Conservation (phyloP, 2,113 vertebrate genomes). For the Henicopernis longicauda region DNA sequence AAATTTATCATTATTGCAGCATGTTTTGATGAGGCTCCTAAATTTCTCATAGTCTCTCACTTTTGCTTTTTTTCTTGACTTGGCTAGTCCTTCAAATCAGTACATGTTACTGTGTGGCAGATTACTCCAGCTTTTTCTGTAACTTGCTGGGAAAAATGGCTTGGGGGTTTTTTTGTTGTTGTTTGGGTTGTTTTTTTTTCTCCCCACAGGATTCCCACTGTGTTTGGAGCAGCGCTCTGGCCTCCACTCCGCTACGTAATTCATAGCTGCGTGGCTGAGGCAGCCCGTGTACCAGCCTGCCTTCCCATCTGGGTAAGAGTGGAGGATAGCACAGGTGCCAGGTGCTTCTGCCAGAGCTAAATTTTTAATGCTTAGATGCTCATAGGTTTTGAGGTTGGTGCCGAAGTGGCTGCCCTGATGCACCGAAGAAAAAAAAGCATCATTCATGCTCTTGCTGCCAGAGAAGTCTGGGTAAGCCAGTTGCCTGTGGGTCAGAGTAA, state of each 20-base stretch:
- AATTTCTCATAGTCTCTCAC: neutral
- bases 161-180: too few relatives aligned
- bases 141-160: neutral
- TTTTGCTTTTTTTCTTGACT: neutral
- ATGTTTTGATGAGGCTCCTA: neutral
- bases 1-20: neutral
- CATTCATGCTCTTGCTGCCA: rapidly evolving
- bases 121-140: neutral
- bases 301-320: neutral
- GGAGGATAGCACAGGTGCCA: neutral
- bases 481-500: neutral
- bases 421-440: neutral
- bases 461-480: neutral
- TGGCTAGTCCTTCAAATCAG: neutral
- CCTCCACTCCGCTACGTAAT: neutral
- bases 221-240: neutral
- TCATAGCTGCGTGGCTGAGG: neutral
- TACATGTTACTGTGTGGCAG: neutral
- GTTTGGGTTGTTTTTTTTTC: too few relatives aligned
- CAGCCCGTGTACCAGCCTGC: neutral
- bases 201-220: neutral
- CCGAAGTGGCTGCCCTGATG: neutral
- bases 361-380: neutral
- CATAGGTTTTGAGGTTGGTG: neutral
- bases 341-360: neutral